Conservation (phyloP, 2,888 invertebrate species). For the Ernsta delagoae region DNA sequence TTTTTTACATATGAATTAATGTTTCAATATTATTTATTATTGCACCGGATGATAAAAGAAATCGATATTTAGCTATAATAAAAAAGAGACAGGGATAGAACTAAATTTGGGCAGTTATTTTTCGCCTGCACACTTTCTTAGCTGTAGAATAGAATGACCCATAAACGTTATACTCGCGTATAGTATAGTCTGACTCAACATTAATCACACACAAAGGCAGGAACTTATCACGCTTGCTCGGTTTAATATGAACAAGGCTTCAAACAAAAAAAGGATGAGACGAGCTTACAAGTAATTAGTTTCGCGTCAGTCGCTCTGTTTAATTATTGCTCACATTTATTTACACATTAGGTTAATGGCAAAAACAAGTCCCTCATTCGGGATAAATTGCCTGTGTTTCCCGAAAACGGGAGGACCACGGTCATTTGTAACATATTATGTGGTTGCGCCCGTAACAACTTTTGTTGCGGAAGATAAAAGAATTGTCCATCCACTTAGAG, state of each 20-base stretch:
- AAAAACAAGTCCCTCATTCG: constrained; percentile 75
- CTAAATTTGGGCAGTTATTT: too few relatives aligned
- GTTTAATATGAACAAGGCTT: constrained; percentile 28
- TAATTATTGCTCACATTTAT: constrained; percentile 81
- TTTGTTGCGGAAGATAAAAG: constrained; percentile 22
- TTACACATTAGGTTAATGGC: constrained; percentile 78
- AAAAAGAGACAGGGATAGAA: too few relatives aligned
- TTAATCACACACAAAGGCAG: constrained; percentile 18
- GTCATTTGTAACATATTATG: constrained; percentile 43
- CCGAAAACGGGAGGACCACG: constrained; percentile 42
- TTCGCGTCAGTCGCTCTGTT: constrained; percentile 65
- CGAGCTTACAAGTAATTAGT: constrained; percentile 63
- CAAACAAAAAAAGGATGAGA: constrained; percentile 45
- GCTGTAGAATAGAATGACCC: too few relatives aligned
- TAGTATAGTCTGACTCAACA: not conserved
- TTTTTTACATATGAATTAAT: too few relatives aligned
- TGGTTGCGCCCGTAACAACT: constrained; percentile 39
- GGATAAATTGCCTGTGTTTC: constrained; percentile 69
- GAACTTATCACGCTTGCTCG: constrained; percentile 19
- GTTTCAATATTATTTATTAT: too few relatives aligned
- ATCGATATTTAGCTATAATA: too few relatives aligned
- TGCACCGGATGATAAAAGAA: too few relatives aligned
- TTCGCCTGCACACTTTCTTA: too few relatives aligned
- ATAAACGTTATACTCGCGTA: too few relatives aligned
- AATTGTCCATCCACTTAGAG: constrained; percentile 21